Conservation (phyloP, 1,140 invertebrate species). For the Ips typographus region DNA sequence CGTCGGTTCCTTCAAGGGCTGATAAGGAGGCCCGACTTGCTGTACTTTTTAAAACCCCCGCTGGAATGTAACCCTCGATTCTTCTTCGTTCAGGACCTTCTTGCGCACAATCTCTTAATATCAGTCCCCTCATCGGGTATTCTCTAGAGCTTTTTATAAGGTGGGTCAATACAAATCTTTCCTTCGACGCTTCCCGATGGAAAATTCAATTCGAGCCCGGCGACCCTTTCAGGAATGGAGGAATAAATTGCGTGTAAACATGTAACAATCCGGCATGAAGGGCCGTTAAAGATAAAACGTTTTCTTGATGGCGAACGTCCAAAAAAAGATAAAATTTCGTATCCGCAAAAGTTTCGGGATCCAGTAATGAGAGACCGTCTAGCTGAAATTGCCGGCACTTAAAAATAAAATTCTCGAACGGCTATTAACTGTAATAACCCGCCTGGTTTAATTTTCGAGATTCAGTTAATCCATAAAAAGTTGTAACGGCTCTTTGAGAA, state of each 20-base stretch:
- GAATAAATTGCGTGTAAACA: conserved; percentile 14
- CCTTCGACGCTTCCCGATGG: not conserved
- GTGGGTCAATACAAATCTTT: conserved; percentile 15
- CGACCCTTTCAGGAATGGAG: not conserved
- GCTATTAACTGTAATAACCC: conserved; percentile 5
- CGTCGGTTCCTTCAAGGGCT: not conserved
- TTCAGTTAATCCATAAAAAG: conserved; percentile 10
- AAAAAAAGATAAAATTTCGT: not conserved
- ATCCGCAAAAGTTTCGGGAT: not conserved
- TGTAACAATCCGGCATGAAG: not conserved
- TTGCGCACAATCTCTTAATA: not conserved
- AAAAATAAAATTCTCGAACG: conserved; percentile 5
- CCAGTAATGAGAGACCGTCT: not conserved
- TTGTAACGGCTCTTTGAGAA: conserved; percentile 8
- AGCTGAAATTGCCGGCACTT: conserved; percentile 3
- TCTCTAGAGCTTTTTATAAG: conserved; percentile 2
- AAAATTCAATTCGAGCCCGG: conserved; percentile 5
- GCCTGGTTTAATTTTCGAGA: conserved; percentile 4
- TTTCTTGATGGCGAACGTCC: not conserved
- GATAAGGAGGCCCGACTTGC: not conserved
- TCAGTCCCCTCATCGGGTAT: not conserved
- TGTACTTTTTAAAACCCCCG: not conserved
- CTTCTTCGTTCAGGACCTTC: not conserved
- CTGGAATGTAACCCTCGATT: not conserved
- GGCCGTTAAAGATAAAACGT: not conserved